Percentiles rank a stretch among this genome's conserved stretches.
Conservation (phyloP, 2,113 vertebrate genomes). For the Eulemur rufifrons region DNA sequence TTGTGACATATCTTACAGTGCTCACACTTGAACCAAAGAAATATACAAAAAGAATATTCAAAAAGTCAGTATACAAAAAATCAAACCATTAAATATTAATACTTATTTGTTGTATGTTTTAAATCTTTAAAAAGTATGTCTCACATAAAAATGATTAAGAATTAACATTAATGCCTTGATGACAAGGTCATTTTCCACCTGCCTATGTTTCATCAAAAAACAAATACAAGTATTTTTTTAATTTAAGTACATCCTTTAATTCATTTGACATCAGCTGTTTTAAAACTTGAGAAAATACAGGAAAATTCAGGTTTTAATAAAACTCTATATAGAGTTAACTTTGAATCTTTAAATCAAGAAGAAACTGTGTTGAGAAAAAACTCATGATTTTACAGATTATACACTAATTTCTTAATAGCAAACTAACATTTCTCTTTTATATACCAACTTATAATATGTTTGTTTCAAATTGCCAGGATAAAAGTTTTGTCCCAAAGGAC, state of each 20-base stretch:
- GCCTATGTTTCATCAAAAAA: background rate
- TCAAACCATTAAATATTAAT: background rate
- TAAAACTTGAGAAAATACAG: background rate
- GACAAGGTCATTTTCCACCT: background rate
- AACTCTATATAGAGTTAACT: background rate
- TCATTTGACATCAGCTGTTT: background rate
- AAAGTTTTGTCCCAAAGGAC: background rate
- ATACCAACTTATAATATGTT: background rate
- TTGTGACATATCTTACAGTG: background rate
- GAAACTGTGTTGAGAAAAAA: background rate
- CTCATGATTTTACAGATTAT: background rate
- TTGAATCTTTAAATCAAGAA: background rate
- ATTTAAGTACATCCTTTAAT: background rate
- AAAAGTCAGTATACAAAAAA: background rate
- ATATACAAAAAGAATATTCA: background rate
- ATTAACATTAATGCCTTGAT: conserved; percentile 20
- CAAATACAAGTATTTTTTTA: background rate
- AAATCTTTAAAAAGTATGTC: background rate
- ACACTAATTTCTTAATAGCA: background rate
- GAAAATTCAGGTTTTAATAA: background rate
- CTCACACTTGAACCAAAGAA: conserved; percentile 5
- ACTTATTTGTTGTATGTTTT: background rate
- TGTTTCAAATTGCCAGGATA: background rate
- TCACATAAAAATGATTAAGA: background rate
- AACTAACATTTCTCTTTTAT: background rate